Evolutionary conservation across 2,113 vertebrate species (phyloP), one percentile per base, ranked within the genome.

Genomic region (Cisticola juncidis): DNA sequence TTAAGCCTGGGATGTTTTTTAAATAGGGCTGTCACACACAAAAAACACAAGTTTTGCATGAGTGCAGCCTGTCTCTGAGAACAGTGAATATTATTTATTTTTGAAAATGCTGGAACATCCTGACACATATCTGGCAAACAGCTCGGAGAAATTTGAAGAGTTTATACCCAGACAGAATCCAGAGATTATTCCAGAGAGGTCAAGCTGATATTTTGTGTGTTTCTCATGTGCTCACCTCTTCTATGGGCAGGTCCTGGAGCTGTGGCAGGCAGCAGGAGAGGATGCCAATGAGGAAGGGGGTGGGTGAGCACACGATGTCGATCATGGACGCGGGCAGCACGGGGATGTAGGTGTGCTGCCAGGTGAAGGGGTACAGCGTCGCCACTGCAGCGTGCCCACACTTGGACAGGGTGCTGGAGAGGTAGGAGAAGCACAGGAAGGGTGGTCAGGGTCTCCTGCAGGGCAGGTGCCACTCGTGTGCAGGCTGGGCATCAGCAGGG

Each of bases 301-400:
- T 99, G 4, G 99, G 99, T 38, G 99, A 99, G 97, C 99, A 99
- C 97, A 98, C 99, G 58, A 99, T 99, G 96, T 99, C 99, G 50
- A 99, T 98, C 99, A 99, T 99, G 77, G 98, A 99, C 10, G 98
- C 96, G 11, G 99, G 99, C 12, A 99, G 98, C 81, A 99, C 99
- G 0, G 99, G 99, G 44, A 99, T 98, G 58, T 99, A 99, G 45
- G 99, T 99, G 94, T 99, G 99, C 96, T 99, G 99, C 99, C 99
- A 99, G 78, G 99, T 99, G 98, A 99, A 99, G 3, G 99, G 99
- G 86, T 99, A 99, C 18, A 99, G 98, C 4, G 98, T 98, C 50
- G 99, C 99, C 71, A 99, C 98, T 82, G 98, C 99, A 0, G 99
- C 99, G 20, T 99, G 99, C 78, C 98, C 97, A 97, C 99, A 99